Conservation (phyloP, 2,888 invertebrate species). For the Entomobrya proxima region DNA sequence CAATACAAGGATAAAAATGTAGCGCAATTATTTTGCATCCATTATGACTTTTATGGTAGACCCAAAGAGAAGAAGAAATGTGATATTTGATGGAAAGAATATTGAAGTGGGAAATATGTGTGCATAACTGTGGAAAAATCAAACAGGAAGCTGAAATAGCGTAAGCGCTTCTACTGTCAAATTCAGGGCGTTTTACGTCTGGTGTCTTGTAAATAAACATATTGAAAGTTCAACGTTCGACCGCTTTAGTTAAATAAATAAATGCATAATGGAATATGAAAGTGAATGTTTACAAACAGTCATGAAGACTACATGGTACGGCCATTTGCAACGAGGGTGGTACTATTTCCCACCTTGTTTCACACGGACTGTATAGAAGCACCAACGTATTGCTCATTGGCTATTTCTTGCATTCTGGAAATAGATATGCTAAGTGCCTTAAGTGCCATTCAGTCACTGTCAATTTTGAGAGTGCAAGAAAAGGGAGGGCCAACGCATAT, state of each 20-base stretch:
- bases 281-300: background rate
- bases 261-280: conserved; percentile 19
- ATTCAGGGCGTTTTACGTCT: background rate
- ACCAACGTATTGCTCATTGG: background rate
- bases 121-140: background rate
- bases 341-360: background rate
- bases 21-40: background rate
- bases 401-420: conserved; percentile 36
- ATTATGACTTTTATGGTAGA: background rate
- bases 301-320: background rate
- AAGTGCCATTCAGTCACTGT: conserved; percentile 68
- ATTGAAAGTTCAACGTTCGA: background rate
- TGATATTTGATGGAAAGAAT: conserved; percentile 19
- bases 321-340: background rate
- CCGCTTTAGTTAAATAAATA: conserved; percentile 8
- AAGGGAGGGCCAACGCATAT: conserved; percentile 46
- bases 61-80: conserved; percentile 8
- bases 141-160: background rate
- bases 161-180: background rate
- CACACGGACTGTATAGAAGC: background rate
- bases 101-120: conserved; percentile 17
- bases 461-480: conserved; percentile 61
- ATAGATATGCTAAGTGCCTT: conserved; percentile 62
- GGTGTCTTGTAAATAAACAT: background rate
- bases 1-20: too few relatives aligned